A percentile compares a stretch with the other conserved stretches of the same genome.
Evolutionary conservation across 2,797 vertebrate species (phyloP).

Genomic region (Allobates femoralis): DNA sequence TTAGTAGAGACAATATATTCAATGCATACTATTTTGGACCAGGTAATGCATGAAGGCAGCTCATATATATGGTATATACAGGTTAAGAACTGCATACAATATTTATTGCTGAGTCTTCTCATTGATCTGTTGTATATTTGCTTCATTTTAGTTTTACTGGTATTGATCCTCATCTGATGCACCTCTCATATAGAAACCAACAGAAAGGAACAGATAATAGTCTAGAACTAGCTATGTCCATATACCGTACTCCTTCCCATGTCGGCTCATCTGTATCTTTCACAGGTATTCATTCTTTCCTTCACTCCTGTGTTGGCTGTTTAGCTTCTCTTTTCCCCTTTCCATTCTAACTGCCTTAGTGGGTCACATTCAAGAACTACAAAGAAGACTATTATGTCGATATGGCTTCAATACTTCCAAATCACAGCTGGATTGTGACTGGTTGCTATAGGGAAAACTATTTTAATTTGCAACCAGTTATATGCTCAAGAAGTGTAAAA

Average conservation of each 20-base stretch:
- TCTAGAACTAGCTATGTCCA: conserved; percentile 8
- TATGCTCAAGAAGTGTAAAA: too few species aligned
- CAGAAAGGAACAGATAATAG: not conserved
- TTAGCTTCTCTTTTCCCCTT: not conserved
- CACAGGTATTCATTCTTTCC: not conserved
- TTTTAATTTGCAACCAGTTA: too few species aligned
- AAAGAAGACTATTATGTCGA: not conserved
- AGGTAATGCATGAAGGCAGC: not conserved
- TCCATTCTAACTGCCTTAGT: not conserved
- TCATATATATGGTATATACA: not conserved
- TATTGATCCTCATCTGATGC: conserved; percentile 18
- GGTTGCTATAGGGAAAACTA: too few species aligned
- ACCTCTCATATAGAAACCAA: not conserved
- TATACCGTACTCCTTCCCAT: not conserved
- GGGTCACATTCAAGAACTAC: not conserved
- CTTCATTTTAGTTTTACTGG: not conserved
- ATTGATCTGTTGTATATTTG: not conserved
- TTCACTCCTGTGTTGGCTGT: not conserved
- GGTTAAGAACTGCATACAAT: too few species aligned
- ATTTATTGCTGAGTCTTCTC: not conserved
- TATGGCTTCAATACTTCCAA: too few species aligned
- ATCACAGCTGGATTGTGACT: not conserved
- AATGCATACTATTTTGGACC: not conserved
- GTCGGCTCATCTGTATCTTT: not conserved
- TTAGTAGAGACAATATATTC: not conserved